Percentiles rank a stretch among this genome's conserved stretches.
Evolutionary conservation across 2,113 vertebrate species (phyloP).

Genomic region (Nesogale talazaci): DNA sequence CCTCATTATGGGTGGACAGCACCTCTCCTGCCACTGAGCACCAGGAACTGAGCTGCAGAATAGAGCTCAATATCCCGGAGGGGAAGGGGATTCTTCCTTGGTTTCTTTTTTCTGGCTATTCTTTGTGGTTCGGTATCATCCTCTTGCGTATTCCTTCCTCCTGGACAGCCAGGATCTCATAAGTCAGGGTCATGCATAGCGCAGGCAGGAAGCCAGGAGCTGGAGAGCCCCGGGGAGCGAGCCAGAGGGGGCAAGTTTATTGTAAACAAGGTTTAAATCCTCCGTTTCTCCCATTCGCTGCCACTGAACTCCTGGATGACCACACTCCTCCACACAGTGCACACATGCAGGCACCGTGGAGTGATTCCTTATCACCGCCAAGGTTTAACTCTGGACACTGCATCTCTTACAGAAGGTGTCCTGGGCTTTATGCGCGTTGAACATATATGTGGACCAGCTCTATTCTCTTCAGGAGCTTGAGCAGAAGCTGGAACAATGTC

Average conservation of each 20-base stretch:
- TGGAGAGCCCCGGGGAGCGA: too few relatives aligned
- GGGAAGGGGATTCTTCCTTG: neutral
- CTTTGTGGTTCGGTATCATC: neutral
- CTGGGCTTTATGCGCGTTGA: conserved; percentile 93
- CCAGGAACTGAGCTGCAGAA: neutral
- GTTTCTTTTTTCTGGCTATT: neutral
- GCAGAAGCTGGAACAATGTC: conserved; percentile 92
- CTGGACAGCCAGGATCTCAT: too few relatives aligned
- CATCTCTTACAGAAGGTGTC: conserved; percentile 97
- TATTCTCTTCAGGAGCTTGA: conserved; percentile 95
- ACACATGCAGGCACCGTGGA: conserved; percentile 95
- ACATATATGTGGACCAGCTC: conserved; percentile 93
- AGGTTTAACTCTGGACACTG: conserved; percentile 97
- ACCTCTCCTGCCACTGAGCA: neutral
- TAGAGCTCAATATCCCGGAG: neutral
- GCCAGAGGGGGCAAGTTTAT: too few relatives aligned
- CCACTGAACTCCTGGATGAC: conserved; percentile 92
- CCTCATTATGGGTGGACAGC: neutral
- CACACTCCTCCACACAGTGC: conserved; percentile 90
- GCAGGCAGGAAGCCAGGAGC: too few relatives aligned
- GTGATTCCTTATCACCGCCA: conserved; percentile 95
- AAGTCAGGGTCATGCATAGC: too few relatives aligned
- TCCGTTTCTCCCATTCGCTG: conserved; percentile 95
- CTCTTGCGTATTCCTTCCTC: neutral
- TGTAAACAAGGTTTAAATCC: too few relatives aligned